Evolutionary conservation across 2,797 vertebrate genomes (phyloP), one percentile per base, ranked within the genome.

Genomic region (Acrossocheilus wenchowensis): DNA sequence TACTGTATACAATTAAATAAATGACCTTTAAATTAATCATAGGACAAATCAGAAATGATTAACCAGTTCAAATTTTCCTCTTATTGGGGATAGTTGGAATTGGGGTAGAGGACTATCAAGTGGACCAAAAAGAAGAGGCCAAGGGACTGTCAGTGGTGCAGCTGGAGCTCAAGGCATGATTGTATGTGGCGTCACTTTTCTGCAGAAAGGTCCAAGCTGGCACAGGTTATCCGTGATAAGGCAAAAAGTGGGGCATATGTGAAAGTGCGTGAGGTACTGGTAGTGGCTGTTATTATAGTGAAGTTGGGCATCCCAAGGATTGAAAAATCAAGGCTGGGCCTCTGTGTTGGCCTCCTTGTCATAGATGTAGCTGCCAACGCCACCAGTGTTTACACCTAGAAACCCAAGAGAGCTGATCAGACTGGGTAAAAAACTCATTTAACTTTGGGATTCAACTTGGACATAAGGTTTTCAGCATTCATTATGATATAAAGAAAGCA

Each of bases 311-410:
- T 88, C 79, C 74, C 86, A 19, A 77, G 60, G 14, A 45, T 5
- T 78, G 43, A 54, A 90, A 90, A 92, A 92, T 96, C 94, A 98
- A 85, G 97, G 97, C 94, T 98, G 96, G 88, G 95, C 95, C 92
- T 97, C 97, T 0, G 94, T 94, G 89, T 96, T 97, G 0, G 97
- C 95, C 90, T 98, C 97, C 95, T 97, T 97, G 84, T 99, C 97
- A 0, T 99, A 99, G 95, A 99, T 95, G 96, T 99, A 99, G 95
- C 98, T 99, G 90, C 98, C 98, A 87, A 99, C 98, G 0, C 96
- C 98, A 21, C 98, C 98, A 0, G 98, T 99, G 92, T 99, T 99
- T 91, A 99, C 98, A 0, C 98, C 98, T 99, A 94, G 50, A 90
- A 4, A 64, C 73, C 73, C 41, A 85, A 48, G n/a, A 57, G 23